Conservation (phyloP, 2,113 vertebrate species). For the Vulpes ferrilata region DNA sequence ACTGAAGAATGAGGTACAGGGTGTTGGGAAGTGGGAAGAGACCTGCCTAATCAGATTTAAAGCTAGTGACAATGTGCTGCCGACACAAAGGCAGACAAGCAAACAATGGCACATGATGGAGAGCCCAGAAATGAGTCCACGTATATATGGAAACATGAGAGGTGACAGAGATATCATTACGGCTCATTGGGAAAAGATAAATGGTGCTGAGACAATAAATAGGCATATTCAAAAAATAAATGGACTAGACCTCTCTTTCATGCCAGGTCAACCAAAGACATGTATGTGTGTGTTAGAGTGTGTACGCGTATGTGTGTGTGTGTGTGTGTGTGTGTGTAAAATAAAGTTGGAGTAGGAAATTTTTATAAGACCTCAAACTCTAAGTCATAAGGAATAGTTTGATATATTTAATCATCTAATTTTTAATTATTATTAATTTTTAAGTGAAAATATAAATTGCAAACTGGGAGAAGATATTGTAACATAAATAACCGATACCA, state of each 20-base stretch:
- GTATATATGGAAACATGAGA: not conserved
- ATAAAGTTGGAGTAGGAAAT: not conserved
- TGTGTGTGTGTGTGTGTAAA: not conserved
- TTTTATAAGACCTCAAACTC: slow-evolving; percentile 26
- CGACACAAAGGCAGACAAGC: not conserved
- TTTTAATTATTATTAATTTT: not conserved
- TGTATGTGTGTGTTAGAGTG: not conserved
- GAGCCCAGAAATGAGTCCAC: not conserved
- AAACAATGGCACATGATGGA: not conserved
- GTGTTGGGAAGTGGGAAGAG: not conserved
- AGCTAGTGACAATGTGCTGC: not conserved
- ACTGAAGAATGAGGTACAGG: not conserved
- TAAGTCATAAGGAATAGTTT: not conserved
- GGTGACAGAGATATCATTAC: not conserved
- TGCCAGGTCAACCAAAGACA: not conserved
- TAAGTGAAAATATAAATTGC: not conserved
- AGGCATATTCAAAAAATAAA: not conserved
- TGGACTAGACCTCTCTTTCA: not conserved
- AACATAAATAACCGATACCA: not conserved
- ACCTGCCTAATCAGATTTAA: not conserved
- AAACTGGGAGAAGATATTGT: not conserved
- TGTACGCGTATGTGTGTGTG: not conserved
- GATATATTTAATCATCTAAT: not conserved
- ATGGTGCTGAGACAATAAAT: not conserved
- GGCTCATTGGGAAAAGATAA: not conserved